Conservation (phyloP, 2,888 invertebrate species). For the Mimas tiliae region DNA sequence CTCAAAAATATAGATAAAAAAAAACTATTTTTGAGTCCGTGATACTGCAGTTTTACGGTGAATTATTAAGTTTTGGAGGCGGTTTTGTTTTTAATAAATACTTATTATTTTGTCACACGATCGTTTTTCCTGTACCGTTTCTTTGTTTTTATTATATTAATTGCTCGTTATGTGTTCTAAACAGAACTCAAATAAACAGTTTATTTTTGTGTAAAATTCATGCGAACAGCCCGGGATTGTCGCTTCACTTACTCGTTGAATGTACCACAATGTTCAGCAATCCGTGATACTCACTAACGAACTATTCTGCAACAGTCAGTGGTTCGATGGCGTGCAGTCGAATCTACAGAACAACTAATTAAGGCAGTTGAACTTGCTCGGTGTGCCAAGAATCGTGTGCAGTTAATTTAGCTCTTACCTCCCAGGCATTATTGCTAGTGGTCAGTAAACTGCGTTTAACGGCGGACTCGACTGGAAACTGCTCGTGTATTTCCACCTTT, state of each 20-base stretch:
- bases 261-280: neutral
- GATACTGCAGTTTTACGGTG: no score
- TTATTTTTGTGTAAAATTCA: no score
- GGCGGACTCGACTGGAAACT: neutral
- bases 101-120: no score
- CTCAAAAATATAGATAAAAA: no score
- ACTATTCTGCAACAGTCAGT: neutral
- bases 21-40: no score
- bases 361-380: neutral
- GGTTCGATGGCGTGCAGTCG: neutral
- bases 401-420: conserved; percentile 7
- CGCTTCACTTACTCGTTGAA: conserved; percentile 1
- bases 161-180: no score
- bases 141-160: no score
- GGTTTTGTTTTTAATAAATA: no score
- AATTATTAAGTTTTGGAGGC: no score
- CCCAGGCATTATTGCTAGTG: neutral
- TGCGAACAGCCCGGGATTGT: neutral
- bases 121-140: no score
- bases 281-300: conserved; percentile 17
- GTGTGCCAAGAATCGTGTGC: conserved; percentile 6
- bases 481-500: neutral
- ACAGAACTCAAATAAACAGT: no score
- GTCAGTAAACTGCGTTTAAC: conserved; percentile 1
- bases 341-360: conserved; percentile 16